Conservation (phyloP, 2,888 invertebrate species). For the Athrips mouffetella region DNA sequence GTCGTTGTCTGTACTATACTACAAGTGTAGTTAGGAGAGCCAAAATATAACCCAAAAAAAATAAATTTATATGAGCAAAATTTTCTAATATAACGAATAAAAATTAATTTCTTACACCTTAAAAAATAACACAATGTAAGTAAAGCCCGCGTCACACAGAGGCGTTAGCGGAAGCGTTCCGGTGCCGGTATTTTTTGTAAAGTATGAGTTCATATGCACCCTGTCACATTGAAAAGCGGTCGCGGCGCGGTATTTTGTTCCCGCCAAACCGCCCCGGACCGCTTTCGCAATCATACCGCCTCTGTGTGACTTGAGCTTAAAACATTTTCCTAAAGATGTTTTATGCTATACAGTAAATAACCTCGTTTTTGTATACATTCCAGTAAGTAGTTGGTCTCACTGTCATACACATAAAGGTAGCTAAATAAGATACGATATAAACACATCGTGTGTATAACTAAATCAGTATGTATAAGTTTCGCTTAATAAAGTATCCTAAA, state of each 20-base stretch:
- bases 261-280: not conserved
- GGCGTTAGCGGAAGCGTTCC: too few species aligned
- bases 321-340: not conserved
- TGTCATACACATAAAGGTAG: conserved; percentile 4
- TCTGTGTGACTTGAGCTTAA: too few species aligned
- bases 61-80: too few species aligned
- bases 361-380: conserved; percentile 12
- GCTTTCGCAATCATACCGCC: not conserved
- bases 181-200: too few species aligned
- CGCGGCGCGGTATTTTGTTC: not conserved
- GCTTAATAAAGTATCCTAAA: conserved; percentile 65
- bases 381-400: conserved; percentile 14
- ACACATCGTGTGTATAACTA: conserved; percentile 48
- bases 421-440: conserved; percentile 29
- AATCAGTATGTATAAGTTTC: conserved; percentile 60
- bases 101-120: not conserved
- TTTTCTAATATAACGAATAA: too few species aligned
- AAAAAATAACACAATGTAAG: not conserved
- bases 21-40: too few species aligned
- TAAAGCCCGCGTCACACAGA: too few species aligned
- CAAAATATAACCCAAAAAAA: too few species aligned
- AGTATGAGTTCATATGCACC: too few species aligned
- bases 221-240: too few species aligned
- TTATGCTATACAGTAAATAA: too few species aligned
- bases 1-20: too few species aligned